Evolutionary conservation across 2,888 invertebrate genomes (phyloP).

Genomic region (Andrena bicolor): DNA sequence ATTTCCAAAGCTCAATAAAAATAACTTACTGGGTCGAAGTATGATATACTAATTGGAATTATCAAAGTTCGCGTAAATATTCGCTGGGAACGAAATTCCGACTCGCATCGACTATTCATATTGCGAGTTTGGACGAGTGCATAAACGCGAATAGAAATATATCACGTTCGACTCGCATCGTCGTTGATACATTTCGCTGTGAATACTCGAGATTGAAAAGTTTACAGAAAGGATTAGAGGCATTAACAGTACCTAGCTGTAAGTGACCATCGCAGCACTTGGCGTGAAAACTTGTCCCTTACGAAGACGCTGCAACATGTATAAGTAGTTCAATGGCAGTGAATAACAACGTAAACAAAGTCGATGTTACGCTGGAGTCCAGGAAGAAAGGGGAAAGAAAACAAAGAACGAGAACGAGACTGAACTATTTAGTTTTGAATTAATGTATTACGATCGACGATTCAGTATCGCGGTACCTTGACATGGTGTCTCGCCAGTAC

Average conservation of each 20-base stretch:
- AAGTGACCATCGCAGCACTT: background rate
- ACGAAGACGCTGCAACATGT: constrained; percentile 38
- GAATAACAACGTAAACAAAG: constrained; percentile 41
- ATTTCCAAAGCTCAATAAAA: constrained; percentile 38
- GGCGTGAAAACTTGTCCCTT: constrained; percentile 29
- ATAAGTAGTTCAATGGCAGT: constrained; percentile 33
- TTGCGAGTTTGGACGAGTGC: background rate
- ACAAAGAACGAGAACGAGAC: background rate
- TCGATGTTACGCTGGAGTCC: constrained; percentile 4
- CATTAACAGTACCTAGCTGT: background rate
- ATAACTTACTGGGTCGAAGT: constrained; percentile 58
- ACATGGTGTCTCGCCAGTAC: constrained; percentile 25
- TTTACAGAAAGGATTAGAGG: background rate
- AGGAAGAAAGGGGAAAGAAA: constrained; percentile 8
- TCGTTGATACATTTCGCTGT: background rate
- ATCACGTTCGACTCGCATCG: background rate
- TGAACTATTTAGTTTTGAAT: constrained; percentile 18
- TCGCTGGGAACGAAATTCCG: background rate
- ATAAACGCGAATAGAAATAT: background rate
- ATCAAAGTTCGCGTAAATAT: constrained; percentile 29
- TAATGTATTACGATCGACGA: constrained; percentile 54
- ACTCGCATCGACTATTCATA: background rate
- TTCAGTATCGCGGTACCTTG: constrained; percentile 28
- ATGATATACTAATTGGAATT: constrained; percentile 34
- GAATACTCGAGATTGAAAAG: background rate